Percentiles rank a stretch among this genome's conserved stretches.
Evolutionary conservation across 2,888 invertebrate genomes (phyloP).

Genomic region (Chloroclystis v-ata): DNA sequence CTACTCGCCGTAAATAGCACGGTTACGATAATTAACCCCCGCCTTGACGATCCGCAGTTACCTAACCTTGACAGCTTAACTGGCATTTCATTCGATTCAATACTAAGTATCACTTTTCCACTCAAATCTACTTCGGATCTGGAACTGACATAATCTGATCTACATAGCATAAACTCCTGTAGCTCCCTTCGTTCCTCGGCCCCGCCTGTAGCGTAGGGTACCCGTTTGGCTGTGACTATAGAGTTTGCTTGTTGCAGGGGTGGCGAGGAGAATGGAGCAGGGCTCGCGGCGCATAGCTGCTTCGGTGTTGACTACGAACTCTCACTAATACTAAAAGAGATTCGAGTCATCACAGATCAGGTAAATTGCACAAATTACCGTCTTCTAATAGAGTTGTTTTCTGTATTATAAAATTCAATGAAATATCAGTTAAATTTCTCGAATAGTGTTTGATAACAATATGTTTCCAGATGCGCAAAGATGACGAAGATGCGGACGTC

Average conservation of each 20-base stretch:
- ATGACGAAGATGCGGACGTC: slow-evolving; percentile 95
- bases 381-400: no score
- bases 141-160: slow-evolving; percentile 46
- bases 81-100: slow-evolving; percentile 34
- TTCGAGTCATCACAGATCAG: slow-evolving; percentile 94
- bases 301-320: slow-evolving; percentile 96
- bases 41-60: slow-evolving; percentile 73
- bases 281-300: slow-evolving; percentile 90
- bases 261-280: slow-evolving; percentile 83
- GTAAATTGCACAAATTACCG: slow-evolving; percentile 66
- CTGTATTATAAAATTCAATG: no score
- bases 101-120: slow-evolving; percentile 40
- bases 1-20: slow-evolving; percentile 78
- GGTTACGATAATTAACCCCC: slow-evolving; percentile 73
- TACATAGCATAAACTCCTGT: slow-evolving; percentile 60
- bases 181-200: slow-evolving; percentile 70
- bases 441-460: neutral
- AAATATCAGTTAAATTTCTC: neutral
- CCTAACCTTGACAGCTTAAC: slow-evolving; percentile 67
- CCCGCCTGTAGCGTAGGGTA: slow-evolving; percentile 68
- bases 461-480: slow-evolving; percentile 88
- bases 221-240: slow-evolving; percentile 68
- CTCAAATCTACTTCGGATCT: slow-evolving; percentile 52
- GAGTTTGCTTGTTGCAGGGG: slow-evolving; percentile 64
- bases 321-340: slow-evolving; percentile 95